Percentiles rank a stretch among this genome's conserved stretches.
phyloP scores from a whole-genome alignment of 2,888 invertebrate genomes.

The Gymnosoma rotundatum region DNA sequence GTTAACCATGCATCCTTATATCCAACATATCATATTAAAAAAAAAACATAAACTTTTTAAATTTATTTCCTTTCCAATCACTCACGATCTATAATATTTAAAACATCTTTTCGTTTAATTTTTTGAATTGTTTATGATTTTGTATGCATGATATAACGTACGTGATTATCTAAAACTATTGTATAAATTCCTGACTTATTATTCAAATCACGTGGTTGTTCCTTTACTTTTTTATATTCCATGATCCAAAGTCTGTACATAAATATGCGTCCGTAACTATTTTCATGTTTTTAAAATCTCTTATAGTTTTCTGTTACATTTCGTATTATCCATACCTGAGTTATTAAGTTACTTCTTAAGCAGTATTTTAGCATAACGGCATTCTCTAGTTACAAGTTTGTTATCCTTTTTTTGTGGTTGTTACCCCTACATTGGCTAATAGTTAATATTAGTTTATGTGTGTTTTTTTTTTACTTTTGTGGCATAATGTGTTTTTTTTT shows the following conservation, averaged over 20 bases:
- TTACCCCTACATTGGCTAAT: slow-evolving; percentile 26
- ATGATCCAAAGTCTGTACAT: no score
- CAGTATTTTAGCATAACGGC: slow-evolving; percentile 38
- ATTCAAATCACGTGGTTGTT: slow-evolving; percentile 67
- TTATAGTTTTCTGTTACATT: slow-evolving; percentile 59
- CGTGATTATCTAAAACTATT: slow-evolving; percentile 48
- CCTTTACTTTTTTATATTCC: slow-evolving; percentile 33
- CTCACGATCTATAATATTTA: no score
- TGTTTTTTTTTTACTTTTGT: neutral
- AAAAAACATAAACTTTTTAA: neutral
- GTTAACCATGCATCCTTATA: neutral
- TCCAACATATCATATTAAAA: neutral
- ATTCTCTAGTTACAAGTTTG: slow-evolving; percentile 1
- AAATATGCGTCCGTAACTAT: neutral
- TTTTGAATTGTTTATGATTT: slow-evolving; percentile 10
- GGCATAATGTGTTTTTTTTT: slow-evolving; percentile 16
- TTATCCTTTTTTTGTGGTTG: slow-evolving; percentile 44
- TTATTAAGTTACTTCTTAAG: slow-evolving; percentile 41
- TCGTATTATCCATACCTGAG: slow-evolving; percentile 39
- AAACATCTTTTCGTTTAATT: neutral
- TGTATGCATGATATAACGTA: slow-evolving; percentile 32
- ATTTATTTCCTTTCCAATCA: no score
- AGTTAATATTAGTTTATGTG: neutral
- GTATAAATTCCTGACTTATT: slow-evolving; percentile 51
- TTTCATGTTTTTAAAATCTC: slow-evolving; percentile 34